A percentile compares a stretch with the other conserved stretches of the same genome.
These are phyloP conservation scores for Pachydiplax longipennis DNA, from an alignment of 2,888 invertebrate genomes.

Conservation along the genomic window DNA sequence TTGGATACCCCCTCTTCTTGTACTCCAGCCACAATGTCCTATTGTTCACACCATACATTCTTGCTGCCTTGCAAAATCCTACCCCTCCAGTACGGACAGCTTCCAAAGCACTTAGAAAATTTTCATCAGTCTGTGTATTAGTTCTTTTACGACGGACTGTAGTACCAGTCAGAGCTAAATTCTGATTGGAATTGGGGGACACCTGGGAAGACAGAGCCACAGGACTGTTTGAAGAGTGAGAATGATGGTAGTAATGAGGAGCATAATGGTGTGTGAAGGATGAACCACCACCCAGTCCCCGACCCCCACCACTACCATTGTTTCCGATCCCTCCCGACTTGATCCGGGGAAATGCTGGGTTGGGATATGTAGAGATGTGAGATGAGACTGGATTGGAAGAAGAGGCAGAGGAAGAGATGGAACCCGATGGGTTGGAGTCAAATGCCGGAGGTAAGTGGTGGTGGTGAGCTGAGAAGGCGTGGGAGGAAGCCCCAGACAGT, in stretches of 20 bases:
- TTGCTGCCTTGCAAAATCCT: conserved; percentile 85
- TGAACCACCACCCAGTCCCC: conserved; percentile 40
- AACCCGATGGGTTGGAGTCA: conserved; percentile 40
- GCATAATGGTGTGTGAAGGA: conserved; percentile 40
- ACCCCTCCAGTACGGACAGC: conserved; percentile 84
- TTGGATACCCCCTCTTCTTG: conserved; percentile 83
- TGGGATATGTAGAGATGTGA: conserved; percentile 44
- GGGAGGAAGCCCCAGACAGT: conserved; percentile 43
- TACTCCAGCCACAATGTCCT: conserved; percentile 86
- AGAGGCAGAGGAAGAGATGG: conserved; percentile 42
- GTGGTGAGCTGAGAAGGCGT: conserved; percentile 45
- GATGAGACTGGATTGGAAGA: conserved; percentile 44
- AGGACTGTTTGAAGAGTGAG: conserved; percentile 53
- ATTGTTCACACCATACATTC: conserved; percentile 85
- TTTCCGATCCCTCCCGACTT: conserved; percentile 42
- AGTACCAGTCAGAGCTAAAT: conserved; percentile 60
- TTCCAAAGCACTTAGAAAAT: conserved; percentile 81
- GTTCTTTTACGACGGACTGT: conserved; percentile 72
- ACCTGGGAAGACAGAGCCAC: conserved; percentile 56
- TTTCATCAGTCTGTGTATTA: conserved; percentile 84
- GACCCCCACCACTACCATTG: conserved; percentile 36
- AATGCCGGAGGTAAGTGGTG: conserved; percentile 43
- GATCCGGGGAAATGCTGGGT: conserved; percentile 37
- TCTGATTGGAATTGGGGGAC: conserved; percentile 59
- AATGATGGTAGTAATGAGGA: conserved; percentile 44